These are phyloP conservation scores for Philereme transversata DNA, from an alignment of 2,888 invertebrate species.

Conservation along the genomic window DNA sequence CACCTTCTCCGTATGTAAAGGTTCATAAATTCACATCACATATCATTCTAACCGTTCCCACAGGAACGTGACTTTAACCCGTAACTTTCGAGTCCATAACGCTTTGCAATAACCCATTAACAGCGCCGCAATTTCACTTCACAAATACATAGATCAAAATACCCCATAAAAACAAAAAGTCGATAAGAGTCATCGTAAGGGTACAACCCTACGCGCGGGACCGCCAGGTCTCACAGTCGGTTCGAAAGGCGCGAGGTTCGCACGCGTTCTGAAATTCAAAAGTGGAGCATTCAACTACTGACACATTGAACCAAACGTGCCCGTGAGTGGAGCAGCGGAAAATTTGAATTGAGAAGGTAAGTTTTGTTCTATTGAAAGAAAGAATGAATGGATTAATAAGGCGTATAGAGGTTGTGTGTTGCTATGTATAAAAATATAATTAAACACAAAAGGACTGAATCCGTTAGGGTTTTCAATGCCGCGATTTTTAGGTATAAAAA, in stretches of 20 bases:
- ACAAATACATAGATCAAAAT: conserved; percentile 27
- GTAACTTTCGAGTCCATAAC: conserved; percentile 13
- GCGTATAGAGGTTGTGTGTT: background rate
- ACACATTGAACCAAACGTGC: conserved; percentile 41
- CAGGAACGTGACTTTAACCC: conserved; percentile 19
- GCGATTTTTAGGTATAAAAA: too few relatives aligned
- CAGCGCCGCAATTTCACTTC: conserved; percentile 21
- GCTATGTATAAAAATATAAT: background rate
- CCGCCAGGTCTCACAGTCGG: conserved; percentile 51
- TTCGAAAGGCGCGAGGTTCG: conserved; percentile 50
- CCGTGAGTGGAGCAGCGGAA: conserved; percentile 45
- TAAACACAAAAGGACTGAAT: too few relatives aligned
- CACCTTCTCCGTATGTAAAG: too few relatives aligned
- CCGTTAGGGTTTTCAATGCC: too few relatives aligned
- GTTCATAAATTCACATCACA: too few relatives aligned
- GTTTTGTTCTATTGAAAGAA: conserved; percentile 26
- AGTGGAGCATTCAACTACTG: conserved; percentile 39
- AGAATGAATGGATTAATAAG: background rate
- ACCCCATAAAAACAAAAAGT: conserved; percentile 20
- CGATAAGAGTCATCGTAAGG: conserved; percentile 34
- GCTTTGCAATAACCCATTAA: conserved; percentile 19
- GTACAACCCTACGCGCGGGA: conserved; percentile 40
- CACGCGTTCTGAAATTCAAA: conserved; percentile 49
- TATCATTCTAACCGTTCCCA: background rate
- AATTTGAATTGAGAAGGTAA: conserved; percentile 52